phyloP scores from a whole-genome alignment of 2,888 invertebrate genomes.

The Cabera pusaria region DNA sequence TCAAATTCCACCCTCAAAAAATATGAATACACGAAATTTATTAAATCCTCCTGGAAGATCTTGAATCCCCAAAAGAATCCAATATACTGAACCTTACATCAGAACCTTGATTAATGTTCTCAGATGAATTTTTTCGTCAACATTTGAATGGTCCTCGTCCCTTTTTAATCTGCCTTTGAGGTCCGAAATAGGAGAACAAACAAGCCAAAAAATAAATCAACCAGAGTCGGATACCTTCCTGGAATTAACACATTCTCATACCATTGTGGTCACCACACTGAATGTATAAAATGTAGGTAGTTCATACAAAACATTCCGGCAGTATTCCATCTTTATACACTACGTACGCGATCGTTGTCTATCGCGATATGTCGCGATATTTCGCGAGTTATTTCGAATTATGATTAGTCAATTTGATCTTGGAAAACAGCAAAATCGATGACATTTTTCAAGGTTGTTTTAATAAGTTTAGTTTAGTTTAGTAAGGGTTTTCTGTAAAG shows the following conservation, averaged over 20 bases:
- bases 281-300: constrained; percentile 9
- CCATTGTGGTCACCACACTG: constrained; percentile 19
- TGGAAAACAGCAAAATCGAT: no score
- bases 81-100: constrained; percentile 9
- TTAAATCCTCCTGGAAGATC: no score
- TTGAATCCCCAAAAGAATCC: constrained; percentile 4
- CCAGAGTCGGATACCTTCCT: constrained; percentile 10
- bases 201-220: constrained; percentile 20
- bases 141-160: constrained; percentile 17
- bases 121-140: constrained; percentile 14
- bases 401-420: no score
- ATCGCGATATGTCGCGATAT: no score
- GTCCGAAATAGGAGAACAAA: constrained; percentile 19
- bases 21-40: no score
- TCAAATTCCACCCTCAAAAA: no score
- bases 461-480: no score
- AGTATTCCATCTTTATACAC: constrained; percentile 13
- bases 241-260: constrained; percentile 19
- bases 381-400: no score
- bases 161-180: constrained; percentile 25
- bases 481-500: no score
- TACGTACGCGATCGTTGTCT: no score
- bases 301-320: background rate
- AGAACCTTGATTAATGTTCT: constrained; percentile 17
- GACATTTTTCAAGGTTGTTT: no score